Base-by-base conservation (phyloP, 2,888 invertebrate genomes). In the Oscheius onirici region DNA sequence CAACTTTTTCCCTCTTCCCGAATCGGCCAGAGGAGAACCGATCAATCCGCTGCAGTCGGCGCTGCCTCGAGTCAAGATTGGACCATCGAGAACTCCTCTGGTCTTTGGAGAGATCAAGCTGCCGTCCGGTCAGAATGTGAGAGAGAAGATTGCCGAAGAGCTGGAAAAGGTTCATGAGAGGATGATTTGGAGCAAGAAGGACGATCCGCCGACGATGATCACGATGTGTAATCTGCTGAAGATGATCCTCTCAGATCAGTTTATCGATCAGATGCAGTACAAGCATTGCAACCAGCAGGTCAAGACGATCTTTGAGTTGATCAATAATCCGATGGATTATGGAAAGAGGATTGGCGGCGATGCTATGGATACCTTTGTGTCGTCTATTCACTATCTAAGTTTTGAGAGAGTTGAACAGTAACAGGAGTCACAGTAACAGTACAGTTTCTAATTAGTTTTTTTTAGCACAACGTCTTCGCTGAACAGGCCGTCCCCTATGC, bases 351-450 rank as follows among this genome's bases (percentile, higher is more conserved):
- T 58, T 13, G 46, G 24, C 60, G 28, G 24, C 2, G 40, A 26
- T 15, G n/a, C 60, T 1, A 24, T 69, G 46, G 69, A 69, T 10
- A 17, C 58, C 15, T 60, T 41, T 28, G 40, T 69, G 1, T 17
- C n/a, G n/a, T n/a, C n/a, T n/a, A n/a, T 26, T 51, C 69, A 69
- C 28, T 54, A 61, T 57, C 61, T 69, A 17, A 52, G 52, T 46
- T 49, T 44, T 34, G 11, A n/a, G n/a, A n/a, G n/a, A n/a, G n/a
- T n/a, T n/a, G n/a, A n/a, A n/a, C n/a, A n/a, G n/a, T n/a, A n/a
- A n/a, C n/a, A n/a, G n/a, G n/a, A n/a, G n/a, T n/a, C n/a, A n/a
- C n/a, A 57, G 15, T 26, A 6, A 28, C 5, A 26, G 3, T 65
- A 20, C 5, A 65, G n/a, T n/a, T n/a, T n/a, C n/a, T n/a, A n/a